Evolutionary conservation across 2,797 vertebrate genomes (phyloP).

Genomic region (Tapirus indicus): DNA sequence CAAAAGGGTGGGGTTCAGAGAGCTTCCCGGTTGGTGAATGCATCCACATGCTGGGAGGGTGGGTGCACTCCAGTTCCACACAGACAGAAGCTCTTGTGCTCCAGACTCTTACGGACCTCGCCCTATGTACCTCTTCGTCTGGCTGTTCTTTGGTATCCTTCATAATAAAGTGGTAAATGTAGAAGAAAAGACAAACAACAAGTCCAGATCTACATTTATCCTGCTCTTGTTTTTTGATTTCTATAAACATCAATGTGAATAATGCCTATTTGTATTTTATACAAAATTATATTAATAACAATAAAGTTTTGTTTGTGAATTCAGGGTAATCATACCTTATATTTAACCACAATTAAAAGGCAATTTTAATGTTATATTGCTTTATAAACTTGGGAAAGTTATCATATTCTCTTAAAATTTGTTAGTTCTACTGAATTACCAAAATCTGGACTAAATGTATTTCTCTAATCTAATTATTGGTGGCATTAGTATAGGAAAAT

Average conservation of each 20-base stretch:
- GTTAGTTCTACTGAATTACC: not conserved
- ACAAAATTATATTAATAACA: not conserved
- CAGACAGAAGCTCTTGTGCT: not conserved
- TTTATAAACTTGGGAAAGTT: slow-evolving; percentile 38
- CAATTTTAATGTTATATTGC: slow-evolving; percentile 6
- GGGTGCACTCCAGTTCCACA: not conserved
- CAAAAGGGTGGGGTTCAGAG: not conserved
- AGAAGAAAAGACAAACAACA: not conserved
- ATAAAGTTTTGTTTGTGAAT: not conserved
- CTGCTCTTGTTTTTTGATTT: not conserved
- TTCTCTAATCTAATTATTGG: not conserved
- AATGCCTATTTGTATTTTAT: not conserved
- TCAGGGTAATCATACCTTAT: not conserved
- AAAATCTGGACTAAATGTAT: not conserved
- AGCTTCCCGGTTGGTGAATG: not conserved
- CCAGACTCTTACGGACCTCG: not conserved
- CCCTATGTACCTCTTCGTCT: not conserved
- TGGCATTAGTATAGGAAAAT: not conserved
- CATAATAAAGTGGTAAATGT: not conserved
- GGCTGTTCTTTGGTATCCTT: not conserved
- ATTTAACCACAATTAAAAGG: slow-evolving; percentile 33
- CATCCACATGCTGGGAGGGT: not conserved
- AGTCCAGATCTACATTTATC: not conserved
- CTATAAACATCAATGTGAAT: not conserved
- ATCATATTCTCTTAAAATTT: not conserved